Conservation (phyloP, 2,888 invertebrate genomes). For the Drosophila picticornis region DNA sequence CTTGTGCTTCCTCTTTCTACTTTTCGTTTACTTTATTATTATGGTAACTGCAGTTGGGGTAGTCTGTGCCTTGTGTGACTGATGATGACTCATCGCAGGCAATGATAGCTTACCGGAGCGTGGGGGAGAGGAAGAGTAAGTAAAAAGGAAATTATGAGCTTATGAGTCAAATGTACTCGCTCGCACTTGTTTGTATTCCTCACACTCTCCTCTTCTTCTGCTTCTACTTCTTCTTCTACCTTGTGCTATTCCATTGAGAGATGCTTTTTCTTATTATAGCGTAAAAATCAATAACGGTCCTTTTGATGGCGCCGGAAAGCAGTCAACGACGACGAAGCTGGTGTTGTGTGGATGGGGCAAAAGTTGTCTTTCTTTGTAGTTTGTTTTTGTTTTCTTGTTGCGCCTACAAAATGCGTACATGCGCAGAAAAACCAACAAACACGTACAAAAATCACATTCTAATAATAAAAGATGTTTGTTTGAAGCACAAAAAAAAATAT, state of each 20-base stretch:
- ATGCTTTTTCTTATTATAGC: conserved; percentile 1
- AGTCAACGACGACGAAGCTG: neutral
- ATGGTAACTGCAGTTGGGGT: conserved; percentile 49
- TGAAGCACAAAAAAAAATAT: neutral
- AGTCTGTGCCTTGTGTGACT: conserved; percentile 35
- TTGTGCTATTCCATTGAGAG: neutral
- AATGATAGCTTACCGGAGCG: neutral
- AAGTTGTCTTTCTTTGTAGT: neutral
- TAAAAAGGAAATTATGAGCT: conserved; percentile 22
- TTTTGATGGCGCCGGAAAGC: conserved; percentile 20
- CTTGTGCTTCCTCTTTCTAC: conserved; percentile 20
- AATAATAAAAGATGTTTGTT: neutral
- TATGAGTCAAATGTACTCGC: conserved; percentile 13
- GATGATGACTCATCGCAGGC: conserved; percentile 46
- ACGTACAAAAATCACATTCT: neutral
- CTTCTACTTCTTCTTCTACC: conserved; percentile 3
- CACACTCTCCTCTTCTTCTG: conserved; percentile 1
- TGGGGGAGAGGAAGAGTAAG: neutral
- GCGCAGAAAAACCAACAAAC: conserved; percentile 17
- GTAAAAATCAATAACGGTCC: conserved; percentile 60
- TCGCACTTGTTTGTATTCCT: conserved; percentile 51
- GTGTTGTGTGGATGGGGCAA: neutral
- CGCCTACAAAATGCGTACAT: conserved; percentile 39
- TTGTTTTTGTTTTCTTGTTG: conserved; percentile 42
- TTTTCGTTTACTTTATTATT: conserved; percentile 21